phyloP scores from a whole-genome alignment of 2,888 invertebrate genomes.

The Abscondita cerata region DNA sequence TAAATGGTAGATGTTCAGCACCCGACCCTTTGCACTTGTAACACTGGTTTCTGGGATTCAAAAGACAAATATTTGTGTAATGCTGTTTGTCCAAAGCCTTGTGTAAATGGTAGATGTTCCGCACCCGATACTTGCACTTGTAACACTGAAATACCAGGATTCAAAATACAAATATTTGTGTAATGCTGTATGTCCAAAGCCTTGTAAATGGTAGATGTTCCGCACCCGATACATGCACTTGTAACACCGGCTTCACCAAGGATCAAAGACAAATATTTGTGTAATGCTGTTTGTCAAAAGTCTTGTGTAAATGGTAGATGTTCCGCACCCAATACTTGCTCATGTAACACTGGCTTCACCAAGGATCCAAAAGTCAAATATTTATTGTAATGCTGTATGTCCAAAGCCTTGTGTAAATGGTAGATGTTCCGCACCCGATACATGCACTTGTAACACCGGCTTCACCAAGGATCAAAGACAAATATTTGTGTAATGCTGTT shows the following conservation, averaged over 20 bases:
- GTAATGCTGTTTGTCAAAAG: conserved; percentile 59
- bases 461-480: conserved; percentile 22
- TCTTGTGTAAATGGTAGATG: conserved; percentile 50
- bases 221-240: not conserved
- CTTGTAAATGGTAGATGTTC: conserved; percentile 10
- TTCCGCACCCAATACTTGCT: conserved; percentile 2
- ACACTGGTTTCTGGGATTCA: conserved; percentile 5
- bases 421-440: conserved; percentile 17
- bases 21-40: conserved; percentile 38
- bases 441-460: conserved; percentile 35
- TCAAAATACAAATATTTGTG: conserved; percentile 18
- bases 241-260: conserved; percentile 11
- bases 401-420: conserved; percentile 26
- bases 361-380: conserved; percentile 14
- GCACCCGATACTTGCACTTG: conserved; percentile 1
- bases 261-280: conserved; percentile 52
- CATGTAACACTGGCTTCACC: conserved; percentile 14
- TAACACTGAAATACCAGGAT: not conserved
- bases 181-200: not conserved
- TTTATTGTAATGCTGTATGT: conserved; percentile 29
- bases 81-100: conserved; percentile 17
- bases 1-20: conserved; percentile 38
- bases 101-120: conserved; percentile 6
- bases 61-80: conserved; percentile 24
- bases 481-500: conserved; percentile 13